Evolutionary conservation across 2,888 invertebrate genomes (phyloP).

Genomic region (Hermaeophaga mercurialis): DNA sequence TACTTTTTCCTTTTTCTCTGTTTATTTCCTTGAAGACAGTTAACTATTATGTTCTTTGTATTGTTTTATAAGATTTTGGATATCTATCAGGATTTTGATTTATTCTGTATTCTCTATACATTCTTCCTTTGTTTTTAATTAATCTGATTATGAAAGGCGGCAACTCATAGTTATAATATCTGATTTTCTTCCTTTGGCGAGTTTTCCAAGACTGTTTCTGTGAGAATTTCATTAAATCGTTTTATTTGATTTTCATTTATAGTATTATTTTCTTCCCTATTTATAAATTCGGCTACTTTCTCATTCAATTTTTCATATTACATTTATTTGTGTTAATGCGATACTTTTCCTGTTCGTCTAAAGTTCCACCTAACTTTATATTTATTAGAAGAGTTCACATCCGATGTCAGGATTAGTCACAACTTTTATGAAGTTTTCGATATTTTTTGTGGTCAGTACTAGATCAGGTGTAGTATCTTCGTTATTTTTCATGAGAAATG

Average conservation of each 20-base stretch:
- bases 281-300: neutral
- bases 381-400: neutral
- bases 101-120: neutral
- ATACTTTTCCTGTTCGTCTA: neutral
- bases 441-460: neutral
- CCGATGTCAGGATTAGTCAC: neutral
- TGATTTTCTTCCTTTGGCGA: no score
- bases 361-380: neutral
- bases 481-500: neutral
- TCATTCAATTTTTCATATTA: neutral
- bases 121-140: neutral
- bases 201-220: neutral
- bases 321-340: conserved; percentile 1
- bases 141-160: neutral
- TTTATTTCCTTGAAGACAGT: no score
- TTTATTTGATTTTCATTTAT: neutral
- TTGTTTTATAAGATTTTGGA: conserved; percentile 1
- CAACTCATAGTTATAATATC: neutral
- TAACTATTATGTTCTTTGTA: no score
- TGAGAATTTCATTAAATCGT: neutral
- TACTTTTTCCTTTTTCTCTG: no score
- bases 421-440: neutral
- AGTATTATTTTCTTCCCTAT: neutral
- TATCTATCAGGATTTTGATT: neutral
- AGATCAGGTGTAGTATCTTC: neutral